phyloP scores from a whole-genome alignment of 2,113 vertebrate species.

The Rhipidura dahli region DNA sequence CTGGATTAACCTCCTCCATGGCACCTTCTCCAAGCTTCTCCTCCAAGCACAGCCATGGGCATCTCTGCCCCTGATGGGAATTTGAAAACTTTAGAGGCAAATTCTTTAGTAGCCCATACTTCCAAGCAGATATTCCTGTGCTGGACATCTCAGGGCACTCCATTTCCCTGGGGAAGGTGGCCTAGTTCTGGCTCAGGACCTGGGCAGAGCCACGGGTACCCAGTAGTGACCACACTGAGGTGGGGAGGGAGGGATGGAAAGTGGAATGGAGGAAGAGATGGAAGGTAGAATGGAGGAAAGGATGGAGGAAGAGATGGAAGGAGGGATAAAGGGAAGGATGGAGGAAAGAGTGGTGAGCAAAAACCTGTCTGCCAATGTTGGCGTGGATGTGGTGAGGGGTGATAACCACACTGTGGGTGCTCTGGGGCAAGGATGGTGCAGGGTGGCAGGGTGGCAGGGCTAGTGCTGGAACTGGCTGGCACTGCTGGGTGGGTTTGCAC shows the following conservation, averaged over 20 bases:
- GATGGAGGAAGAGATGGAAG: not conserved
- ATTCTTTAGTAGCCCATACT: not conserved
- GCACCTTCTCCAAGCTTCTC: not conserved
- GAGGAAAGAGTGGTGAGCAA: not conserved
- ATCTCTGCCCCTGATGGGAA: rapidly evolving
- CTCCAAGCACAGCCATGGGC: not conserved
- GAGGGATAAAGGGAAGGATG: not conserved
- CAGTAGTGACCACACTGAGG: not conserved
- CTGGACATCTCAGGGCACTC: not conserved
- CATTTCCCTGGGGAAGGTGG: not conserved
- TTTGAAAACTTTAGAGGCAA: not conserved
- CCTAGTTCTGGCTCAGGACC: not conserved
- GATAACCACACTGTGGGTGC: rapidly evolving
- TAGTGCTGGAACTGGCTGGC: rapidly evolving
- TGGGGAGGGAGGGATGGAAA: not conserved
- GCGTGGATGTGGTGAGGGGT: rapidly evolving
- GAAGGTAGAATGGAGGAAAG: too few species aligned
- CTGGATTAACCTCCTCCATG: not conserved
- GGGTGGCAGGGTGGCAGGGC: rapidly evolving
- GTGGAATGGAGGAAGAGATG: not conserved
- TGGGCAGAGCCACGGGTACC: not conserved
- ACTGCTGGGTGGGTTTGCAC: not conserved
- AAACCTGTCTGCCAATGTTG: not conserved
- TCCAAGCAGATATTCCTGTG: not conserved
- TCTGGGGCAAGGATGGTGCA: rapidly evolving